A percentile compares a stretch with the other conserved stretches of the same genome.
phyloP scores from a whole-genome alignment of 2,113 vertebrate genomes.

The Aplodontia rufa region DNA sequence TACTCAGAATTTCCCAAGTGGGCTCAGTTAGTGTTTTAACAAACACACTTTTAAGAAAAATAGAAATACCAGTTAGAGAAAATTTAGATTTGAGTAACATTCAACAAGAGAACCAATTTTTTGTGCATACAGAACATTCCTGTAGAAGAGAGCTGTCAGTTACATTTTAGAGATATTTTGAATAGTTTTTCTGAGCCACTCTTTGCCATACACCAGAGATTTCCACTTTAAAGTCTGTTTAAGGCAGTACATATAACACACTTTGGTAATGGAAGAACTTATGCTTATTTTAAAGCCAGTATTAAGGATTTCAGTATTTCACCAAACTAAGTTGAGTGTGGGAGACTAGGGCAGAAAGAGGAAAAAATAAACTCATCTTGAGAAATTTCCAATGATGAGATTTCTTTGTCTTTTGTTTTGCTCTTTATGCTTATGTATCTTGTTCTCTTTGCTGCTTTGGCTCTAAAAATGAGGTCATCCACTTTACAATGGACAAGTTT shows the following conservation, averaged over 20 bases:
- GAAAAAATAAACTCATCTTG: conserved; percentile 4
- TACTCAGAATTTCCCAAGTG: conserved; percentile 63
- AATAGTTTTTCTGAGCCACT: conserved; percentile 43
- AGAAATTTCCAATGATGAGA: not conserved
- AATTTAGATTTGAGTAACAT: conserved; percentile 56
- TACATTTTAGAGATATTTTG: conserved; percentile 34
- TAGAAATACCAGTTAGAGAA: conserved; percentile 47
- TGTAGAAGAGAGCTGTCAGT: not conserved
- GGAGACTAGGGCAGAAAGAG: conserved; percentile 8
- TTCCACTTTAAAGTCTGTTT: not conserved
- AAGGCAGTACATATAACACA: not conserved
- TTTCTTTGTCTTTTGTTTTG: not conserved
- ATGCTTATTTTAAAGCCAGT: conserved; percentile 28
- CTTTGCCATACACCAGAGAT: not conserved
- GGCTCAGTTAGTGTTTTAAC: conserved; percentile 72
- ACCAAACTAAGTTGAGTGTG: not conserved
- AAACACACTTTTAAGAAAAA: conserved; percentile 80
- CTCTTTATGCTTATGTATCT: not conserved
- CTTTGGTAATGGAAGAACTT: not conserved
- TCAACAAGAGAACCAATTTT: conserved; percentile 32
- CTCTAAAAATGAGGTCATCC: conserved; percentile 39
- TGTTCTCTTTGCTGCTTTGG: conserved; percentile 9
- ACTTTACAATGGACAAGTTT: not conserved
- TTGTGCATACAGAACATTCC: conserved; percentile 2
- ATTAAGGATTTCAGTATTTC: conserved; percentile 54